phyloP scores from a whole-genome alignment of 2,888 invertebrate species.

The Liopterus haemorrhoidalis region DNA sequence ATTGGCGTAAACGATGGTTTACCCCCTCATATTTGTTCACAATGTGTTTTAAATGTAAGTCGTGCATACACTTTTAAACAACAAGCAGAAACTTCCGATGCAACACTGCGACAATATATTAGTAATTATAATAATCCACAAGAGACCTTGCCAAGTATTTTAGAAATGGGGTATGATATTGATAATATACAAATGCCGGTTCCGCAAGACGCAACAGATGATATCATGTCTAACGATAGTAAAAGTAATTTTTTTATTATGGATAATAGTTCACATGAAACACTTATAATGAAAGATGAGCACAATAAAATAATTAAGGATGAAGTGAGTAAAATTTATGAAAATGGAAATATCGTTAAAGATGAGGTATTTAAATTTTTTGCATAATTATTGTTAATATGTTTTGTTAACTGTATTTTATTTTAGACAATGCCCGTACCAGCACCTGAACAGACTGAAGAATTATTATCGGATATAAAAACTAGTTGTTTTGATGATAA shows the following conservation, averaged over 20 bases:
- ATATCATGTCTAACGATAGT: neutral
- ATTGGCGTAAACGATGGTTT: conserved; percentile 27
- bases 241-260: neutral
- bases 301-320: too few relatives aligned
- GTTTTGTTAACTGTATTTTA: too few relatives aligned
- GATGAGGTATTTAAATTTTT: too few relatives aligned
- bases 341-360: neutral
- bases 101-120: conserved; percentile 24
- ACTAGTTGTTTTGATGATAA: too few relatives aligned
- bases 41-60: conserved; percentile 27
- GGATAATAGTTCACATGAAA: neutral
- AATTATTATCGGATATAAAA: too few relatives aligned
- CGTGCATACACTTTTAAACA: conserved; percentile 31
- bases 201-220: neutral
- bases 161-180: conserved; percentile 6
- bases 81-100: conserved; percentile 29
- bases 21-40: conserved; percentile 29
- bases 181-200: conserved; percentile 1
- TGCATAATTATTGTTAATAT: too few relatives aligned
- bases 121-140: conserved; percentile 15
- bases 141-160: conserved; percentile 13
- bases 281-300: too few relatives aligned
- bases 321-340: too few relatives aligned
- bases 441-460: too few relatives aligned
- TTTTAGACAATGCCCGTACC: too few relatives aligned